phyloP scores from a whole-genome alignment of 2,888 invertebrate genomes.

The Halocaridina rubra region DNA sequence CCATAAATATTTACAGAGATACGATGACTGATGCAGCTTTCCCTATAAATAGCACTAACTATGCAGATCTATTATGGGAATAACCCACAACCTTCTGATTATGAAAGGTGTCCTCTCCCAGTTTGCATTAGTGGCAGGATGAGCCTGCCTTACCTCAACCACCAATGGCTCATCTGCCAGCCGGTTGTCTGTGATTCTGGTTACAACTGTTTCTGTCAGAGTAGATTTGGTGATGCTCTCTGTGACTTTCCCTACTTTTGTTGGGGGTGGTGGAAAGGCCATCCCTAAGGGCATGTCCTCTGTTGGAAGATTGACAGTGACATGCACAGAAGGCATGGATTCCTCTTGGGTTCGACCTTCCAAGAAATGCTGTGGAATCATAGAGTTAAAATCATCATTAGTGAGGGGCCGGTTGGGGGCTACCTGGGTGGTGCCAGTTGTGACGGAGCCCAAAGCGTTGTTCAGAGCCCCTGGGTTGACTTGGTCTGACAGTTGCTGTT shows the following conservation, averaged over 20 bases:
- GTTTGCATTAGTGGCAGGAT: constrained; percentile 23
- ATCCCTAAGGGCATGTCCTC: constrained; percentile 52
- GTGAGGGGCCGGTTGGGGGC: constrained; percentile 79
- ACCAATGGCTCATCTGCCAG: constrained; percentile 82
- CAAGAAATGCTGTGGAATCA: constrained; percentile 92
- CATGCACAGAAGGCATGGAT: constrained; percentile 74
- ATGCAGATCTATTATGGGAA: neutral
- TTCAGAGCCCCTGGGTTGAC: constrained; percentile 66
- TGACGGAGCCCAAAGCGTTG: constrained; percentile 85
- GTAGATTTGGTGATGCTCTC: constrained; percentile 96
- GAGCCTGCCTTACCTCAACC: constrained; percentile 80
- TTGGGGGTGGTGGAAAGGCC: constrained; percentile 77
- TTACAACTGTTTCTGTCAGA: constrained; percentile 94
- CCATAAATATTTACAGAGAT: too few relatives aligned
- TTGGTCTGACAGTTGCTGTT: constrained; percentile 8
- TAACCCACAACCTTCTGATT: neutral
- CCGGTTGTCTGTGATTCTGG: constrained; percentile 92
- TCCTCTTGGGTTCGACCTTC: constrained; percentile 66
- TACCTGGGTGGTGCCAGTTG: constrained; percentile 67
- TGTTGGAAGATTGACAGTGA: constrained; percentile 79
- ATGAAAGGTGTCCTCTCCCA: constrained; percentile 39
- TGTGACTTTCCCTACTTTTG: constrained; percentile 86
- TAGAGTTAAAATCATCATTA: constrained; percentile 94
- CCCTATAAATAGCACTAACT: too few relatives aligned
- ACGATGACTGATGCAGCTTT: too few relatives aligned